Evolutionary conservation across 1,140 invertebrate genomes (phyloP).

Genomic region (Melipona quadrifasciata): DNA sequence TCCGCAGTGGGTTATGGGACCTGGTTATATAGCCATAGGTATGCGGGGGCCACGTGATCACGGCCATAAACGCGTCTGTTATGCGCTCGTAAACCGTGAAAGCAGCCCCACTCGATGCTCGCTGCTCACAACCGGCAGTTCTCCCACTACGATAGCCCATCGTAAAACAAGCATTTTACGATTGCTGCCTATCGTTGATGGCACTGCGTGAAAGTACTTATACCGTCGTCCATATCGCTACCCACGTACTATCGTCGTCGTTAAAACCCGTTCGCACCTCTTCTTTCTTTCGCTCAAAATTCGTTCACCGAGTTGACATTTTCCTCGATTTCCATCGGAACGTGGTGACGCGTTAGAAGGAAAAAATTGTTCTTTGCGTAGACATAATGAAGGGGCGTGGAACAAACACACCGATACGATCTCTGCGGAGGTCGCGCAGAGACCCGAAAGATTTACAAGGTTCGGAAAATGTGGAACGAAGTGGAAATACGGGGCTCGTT

Average conservation of each 20-base stretch:
- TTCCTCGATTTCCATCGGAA: background rate
- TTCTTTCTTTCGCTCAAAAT: background rate
- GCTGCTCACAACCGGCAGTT: slow-evolving; percentile 43
- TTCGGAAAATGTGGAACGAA: background rate
- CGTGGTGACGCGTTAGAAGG: no score
- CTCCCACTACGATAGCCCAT: slow-evolving; percentile 69
- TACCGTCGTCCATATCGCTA: slow-evolving; percentile 35
- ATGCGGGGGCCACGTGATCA: slow-evolving; percentile 80
- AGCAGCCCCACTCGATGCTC: slow-evolving; percentile 66
- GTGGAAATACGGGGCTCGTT: no score
- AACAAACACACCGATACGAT: background rate
- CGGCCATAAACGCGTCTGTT: slow-evolving; percentile 82
- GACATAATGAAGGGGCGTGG: background rate
- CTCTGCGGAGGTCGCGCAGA: background rate
- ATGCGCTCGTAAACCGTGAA: slow-evolving; percentile 81
- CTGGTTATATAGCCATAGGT: slow-evolving; percentile 79
- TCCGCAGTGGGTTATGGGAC: slow-evolving; percentile 79
- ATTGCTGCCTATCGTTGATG: slow-evolving; percentile 78
- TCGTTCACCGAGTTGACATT: background rate
- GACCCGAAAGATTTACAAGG: background rate
- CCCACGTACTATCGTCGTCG: slow-evolving; percentile 40
- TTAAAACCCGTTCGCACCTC: slow-evolving; percentile 38
- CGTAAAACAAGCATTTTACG: slow-evolving; percentile 81
- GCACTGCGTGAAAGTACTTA: slow-evolving; percentile 64
- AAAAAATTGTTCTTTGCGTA: background rate